Base-by-base conservation (phyloP, 2,888 invertebrate genomes). In the Cremastobaeus sp. region DNA sequence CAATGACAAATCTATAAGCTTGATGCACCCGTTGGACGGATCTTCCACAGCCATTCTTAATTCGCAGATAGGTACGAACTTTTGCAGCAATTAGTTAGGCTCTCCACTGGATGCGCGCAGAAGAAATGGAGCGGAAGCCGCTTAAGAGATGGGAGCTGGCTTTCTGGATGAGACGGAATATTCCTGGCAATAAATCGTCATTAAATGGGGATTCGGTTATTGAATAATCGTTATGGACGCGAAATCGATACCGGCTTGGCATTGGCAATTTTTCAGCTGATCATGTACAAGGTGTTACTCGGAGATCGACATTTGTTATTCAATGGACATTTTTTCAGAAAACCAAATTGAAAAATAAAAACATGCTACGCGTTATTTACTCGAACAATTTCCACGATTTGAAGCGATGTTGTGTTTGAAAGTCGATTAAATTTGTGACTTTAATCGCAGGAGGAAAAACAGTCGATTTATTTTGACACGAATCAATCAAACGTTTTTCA, bases 1-100 rank as follows among this genome's bases (percentile, higher is more conserved):
- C 21, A 54, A 28, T 47, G 47, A 69, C 57, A 60, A 69, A 60
- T 62, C 60, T 54, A 54, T 52, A 60, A 52, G 57, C 48, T 48
- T 66, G 14, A 65, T 45, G 45, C 34, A 14, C 32, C 20, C 41
- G 18, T 41, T 12, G 55, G 18, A 25, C 37, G 20, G 52, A 54
- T 3, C 28, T 8, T 8, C 20, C 12, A 21, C 18, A 12, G 25
- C 52, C 12, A 28, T 17, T 39, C 28, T 17, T 9, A 6, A n/a
- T 34, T 43, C 35, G n/a, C 17, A 32, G 5, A 9, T 35, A 1
- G 50, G 8, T 30, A 34, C 43, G 25, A 12, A 43, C 12, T 64
- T 54, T 64, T 64, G 30, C 14, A n/a, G 41, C 43, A 54, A 64
- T 52, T 64, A 54, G 35, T 39, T 48, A 34, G n/a, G 32, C 4